A percentile compares a stretch with the other conserved stretches of the same genome.
phyloP scores from a whole-genome alignment of 1,140 invertebrate species.

The Saccostrea cuccullata region DNA sequence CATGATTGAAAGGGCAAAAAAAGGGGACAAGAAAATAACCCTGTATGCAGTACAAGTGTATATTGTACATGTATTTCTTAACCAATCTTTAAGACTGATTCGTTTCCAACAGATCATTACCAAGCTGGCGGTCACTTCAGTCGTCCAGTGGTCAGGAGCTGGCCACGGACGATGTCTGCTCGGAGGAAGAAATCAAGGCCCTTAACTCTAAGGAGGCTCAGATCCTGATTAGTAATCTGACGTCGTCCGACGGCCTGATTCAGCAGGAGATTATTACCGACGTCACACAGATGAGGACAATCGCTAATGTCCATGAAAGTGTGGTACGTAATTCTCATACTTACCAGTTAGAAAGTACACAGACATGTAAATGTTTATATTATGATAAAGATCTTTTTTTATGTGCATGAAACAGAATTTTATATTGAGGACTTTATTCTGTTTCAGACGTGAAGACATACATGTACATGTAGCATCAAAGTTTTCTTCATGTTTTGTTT shows the following conservation, averaged over 20 bases:
- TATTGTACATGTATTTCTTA: too few species aligned
- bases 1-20: too few species aligned
- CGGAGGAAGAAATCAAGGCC: constrained; percentile 86
- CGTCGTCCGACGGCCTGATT: constrained; percentile 85
- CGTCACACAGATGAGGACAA: constrained; percentile 86
- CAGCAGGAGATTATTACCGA: constrained; percentile 90
- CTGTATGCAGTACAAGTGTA: too few species aligned
- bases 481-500: too few species aligned
- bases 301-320: constrained; percentile 94
- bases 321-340: constrained; percentile 83
- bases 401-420: too few species aligned
- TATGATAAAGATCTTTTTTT: too few species aligned
- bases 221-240: constrained; percentile 92
- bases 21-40: too few species aligned
- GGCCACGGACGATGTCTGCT: constrained; percentile 69
- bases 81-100: not conserved
- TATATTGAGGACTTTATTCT: too few species aligned
- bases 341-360: not conserved
- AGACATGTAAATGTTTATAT: not conserved
- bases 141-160: constrained; percentile 75
- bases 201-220: constrained; percentile 93
- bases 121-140: constrained; percentile 90
- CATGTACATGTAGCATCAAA: too few species aligned
- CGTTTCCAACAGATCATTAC: constrained; percentile 83
- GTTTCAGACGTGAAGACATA: too few species aligned